Percentiles rank a stretch among this genome's conserved stretches.
phyloP scores from a whole-genome alignment of 2,888 invertebrate species.

The Flabesymbios commensalis region DNA sequence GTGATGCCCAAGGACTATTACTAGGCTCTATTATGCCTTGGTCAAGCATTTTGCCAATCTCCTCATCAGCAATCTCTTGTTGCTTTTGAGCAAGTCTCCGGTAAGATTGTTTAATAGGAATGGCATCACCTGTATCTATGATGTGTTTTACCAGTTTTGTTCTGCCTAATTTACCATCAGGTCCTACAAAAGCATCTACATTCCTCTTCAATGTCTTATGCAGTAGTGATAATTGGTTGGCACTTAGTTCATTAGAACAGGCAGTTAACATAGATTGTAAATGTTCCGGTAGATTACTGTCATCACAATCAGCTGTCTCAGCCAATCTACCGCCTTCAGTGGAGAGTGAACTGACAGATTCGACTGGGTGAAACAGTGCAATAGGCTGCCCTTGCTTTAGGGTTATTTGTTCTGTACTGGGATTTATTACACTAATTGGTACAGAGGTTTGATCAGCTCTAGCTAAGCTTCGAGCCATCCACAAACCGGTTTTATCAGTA shows the following conservation, averaged over 20 bases:
- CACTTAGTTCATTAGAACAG: not conserved
- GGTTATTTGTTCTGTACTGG: not conserved
- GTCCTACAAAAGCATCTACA: not conserved
- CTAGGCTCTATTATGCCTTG: conserved; percentile 9
- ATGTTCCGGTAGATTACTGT: conserved; percentile 1
- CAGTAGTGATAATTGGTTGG: not conserved
- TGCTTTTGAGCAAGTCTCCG: not conserved
- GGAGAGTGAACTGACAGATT: no score
- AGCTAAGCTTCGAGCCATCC: not conserved
- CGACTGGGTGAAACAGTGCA: not conserved
- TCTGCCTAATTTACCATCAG: not conserved
- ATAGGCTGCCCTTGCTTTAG: not conserved
- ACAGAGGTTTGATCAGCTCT: not conserved
- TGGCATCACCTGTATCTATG: not conserved
- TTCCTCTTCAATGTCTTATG: not conserved
- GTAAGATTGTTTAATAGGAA: not conserved
- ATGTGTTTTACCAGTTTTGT: not conserved
- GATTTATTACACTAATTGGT: not conserved
- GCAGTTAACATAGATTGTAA: not conserved
- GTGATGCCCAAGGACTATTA: conserved; percentile 10
- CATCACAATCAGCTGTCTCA: no score
- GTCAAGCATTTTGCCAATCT: conserved; percentile 5
- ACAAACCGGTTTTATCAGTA: not conserved
- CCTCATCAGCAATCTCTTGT: not conserved
- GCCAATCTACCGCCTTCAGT: no score